phyloP scores from a whole-genome alignment of 2,888 invertebrate genomes.

The Octodonta nipae region DNA sequence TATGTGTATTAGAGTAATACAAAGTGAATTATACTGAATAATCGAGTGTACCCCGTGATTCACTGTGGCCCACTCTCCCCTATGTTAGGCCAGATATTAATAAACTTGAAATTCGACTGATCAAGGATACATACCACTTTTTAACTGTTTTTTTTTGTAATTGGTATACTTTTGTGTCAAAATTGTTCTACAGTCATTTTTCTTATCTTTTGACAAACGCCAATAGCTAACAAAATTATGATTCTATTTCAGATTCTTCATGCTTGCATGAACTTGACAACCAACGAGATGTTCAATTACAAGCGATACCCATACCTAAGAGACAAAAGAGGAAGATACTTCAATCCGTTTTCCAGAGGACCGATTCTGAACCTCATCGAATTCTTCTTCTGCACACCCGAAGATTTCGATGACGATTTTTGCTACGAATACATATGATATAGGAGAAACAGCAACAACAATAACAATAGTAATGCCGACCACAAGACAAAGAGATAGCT shows the following conservation, averaged over 20 bases:
- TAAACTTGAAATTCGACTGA: no score
- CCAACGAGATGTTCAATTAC: slow-evolving; percentile 90
- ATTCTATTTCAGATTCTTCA: slow-evolving; percentile 76
- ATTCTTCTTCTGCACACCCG: slow-evolving; percentile 77
- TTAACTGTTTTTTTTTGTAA: no score
- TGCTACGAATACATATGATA: slow-evolving; percentile 32
- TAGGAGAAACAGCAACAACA: slow-evolving; percentile 12
- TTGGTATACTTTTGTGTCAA: no score
- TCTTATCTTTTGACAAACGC: no score
- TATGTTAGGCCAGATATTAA: no score
- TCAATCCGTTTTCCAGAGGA: slow-evolving; percentile 85
- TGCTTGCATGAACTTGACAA: slow-evolving; percentile 85
- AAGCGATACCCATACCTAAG: slow-evolving; percentile 80
- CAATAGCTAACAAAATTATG: no score
- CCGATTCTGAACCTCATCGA: slow-evolving; percentile 75
- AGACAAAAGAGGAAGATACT: slow-evolving; percentile 76
- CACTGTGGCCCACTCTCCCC: no score
- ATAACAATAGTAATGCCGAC: slow-evolving; percentile 6
- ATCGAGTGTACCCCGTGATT: no score
- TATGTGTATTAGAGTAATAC: no score
- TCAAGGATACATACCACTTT: no score
- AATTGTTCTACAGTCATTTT: no score
- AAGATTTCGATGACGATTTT: slow-evolving; percentile 59
- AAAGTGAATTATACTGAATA: no score
- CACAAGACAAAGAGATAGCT: slow-evolving; percentile 15